Evolutionary conservation across 2,888 invertebrate genomes (phyloP).

Genomic region (Stenchaetothrips biformis): DNA sequence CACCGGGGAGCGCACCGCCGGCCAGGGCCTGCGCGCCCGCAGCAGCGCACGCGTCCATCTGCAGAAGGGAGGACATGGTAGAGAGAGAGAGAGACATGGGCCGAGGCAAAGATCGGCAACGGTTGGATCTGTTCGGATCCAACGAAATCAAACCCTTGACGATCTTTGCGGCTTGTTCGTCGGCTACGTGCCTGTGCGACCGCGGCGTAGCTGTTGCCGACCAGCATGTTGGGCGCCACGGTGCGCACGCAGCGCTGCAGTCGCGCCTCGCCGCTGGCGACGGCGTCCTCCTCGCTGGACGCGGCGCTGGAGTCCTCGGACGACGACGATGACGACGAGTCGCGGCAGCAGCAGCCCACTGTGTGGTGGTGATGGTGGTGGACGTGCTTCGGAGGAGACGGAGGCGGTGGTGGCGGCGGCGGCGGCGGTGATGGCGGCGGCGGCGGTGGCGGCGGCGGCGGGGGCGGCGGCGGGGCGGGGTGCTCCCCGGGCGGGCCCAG

Average conservation of each 20-base stretch:
- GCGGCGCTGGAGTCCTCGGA: constrained; percentile 10
- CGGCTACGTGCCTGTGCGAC: not conserved
- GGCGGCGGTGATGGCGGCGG: not conserved
- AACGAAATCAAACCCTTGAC: not conserved
- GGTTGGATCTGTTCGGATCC: no score
- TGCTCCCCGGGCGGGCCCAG: not conserved
- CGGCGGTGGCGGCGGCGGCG: not conserved
- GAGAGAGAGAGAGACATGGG: not conserved
- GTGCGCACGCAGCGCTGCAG: constrained; percentile 15
- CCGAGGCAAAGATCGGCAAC: no score
- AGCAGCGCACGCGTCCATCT: constrained; percentile 5
- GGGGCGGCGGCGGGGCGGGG: not conserved
- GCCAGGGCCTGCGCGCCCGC: not conserved
- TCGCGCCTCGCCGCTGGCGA: not conserved
- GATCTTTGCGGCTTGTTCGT: not conserved
- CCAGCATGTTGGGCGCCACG: constrained; percentile 9
- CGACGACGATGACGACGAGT: not conserved
- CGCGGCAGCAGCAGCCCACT: not conserved
- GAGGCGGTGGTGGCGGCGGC: not conserved
- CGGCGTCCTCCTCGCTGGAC: constrained; percentile 1
- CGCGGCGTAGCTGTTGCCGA: not conserved
- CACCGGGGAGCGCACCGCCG: not conserved
- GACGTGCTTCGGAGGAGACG: not conserved
- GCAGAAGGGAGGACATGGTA: not conserved
- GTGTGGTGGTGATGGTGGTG: not conserved